Conservation (phyloP, 1,140 invertebrate species). For the Zaprionus lachaisei region DNA sequence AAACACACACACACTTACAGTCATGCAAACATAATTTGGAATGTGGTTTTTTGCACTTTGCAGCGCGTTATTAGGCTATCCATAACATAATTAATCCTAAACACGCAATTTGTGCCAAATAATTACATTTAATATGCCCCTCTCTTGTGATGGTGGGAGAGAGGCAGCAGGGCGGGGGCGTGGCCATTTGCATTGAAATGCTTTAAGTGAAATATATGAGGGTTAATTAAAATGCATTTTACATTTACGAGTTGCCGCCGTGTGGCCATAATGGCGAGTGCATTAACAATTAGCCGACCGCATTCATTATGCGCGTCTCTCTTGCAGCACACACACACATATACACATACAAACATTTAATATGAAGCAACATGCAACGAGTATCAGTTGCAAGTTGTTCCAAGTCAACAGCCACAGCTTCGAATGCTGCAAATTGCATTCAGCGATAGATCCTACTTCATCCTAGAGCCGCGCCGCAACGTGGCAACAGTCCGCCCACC, state of each 20-base stretch:
- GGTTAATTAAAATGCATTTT: slow-evolving; percentile 82
- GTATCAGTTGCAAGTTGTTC: slow-evolving; percentile 23
- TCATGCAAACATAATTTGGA: slow-evolving; percentile 65
- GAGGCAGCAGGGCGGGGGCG: background rate
- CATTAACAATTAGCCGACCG: slow-evolving; percentile 82
- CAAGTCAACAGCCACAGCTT: slow-evolving; percentile 15
- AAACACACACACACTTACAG: background rate
- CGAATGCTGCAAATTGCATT: slow-evolving; percentile 29
- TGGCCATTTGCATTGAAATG: slow-evolving; percentile 74
- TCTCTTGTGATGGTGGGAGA: too few relatives aligned
- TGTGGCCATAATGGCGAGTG: slow-evolving; percentile 73
- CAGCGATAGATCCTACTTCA: slow-evolving; percentile 25
- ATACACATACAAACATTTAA: background rate
- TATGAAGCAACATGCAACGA: slow-evolving; percentile 31
- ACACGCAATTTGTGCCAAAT: slow-evolving; percentile 81
- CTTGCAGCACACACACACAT: background rate
- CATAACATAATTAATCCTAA: slow-evolving; percentile 82
- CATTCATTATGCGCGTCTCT: slow-evolving; percentile 63
- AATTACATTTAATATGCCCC: slow-evolving; percentile 76
- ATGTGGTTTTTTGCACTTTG: slow-evolving; percentile 73
- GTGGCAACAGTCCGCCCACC: slow-evolving; percentile 55
- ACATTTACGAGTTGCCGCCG: slow-evolving; percentile 63
- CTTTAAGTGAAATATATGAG: slow-evolving; percentile 76
- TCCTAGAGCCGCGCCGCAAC: slow-evolving; percentile 44
- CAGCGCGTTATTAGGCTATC: slow-evolving; percentile 73